Evolutionary conservation across 37 sponge, comb jelly and placozoan species (phyloP).

Genomic region (Geodia barretti): DNA sequence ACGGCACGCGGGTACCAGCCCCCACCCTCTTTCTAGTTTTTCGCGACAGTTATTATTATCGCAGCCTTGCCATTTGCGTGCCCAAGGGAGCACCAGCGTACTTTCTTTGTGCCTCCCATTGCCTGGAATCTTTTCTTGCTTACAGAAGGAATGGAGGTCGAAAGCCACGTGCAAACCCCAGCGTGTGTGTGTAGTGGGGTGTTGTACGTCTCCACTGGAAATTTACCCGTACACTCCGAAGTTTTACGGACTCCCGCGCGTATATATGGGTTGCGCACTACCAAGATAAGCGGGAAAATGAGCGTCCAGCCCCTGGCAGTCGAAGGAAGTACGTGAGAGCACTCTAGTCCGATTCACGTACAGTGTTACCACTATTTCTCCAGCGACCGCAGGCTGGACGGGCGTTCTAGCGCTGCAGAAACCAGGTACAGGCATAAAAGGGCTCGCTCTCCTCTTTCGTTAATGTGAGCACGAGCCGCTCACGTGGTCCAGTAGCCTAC

Average conservation of each 20-base stretch:
- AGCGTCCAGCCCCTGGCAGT: neutral
- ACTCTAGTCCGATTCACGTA: neutral
- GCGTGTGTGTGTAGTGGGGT: neutral
- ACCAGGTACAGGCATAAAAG: slow-evolving; percentile 67
- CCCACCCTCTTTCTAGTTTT: neutral
- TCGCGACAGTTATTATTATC: neutral
- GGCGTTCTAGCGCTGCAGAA: slow-evolving; percentile 36
- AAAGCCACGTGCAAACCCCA: too few relatives aligned
- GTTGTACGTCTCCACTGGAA: neutral
- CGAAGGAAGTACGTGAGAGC: neutral
- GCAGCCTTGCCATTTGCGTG: slow-evolving; percentile 89
- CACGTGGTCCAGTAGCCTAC: slow-evolving; percentile 41
- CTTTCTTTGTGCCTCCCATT: slow-evolving; percentile 74
- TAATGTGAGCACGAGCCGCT: slow-evolving; percentile 52
- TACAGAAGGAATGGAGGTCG: too few relatives aligned
- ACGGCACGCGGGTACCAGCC: neutral
- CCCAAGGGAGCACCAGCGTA: slow-evolving; percentile 92
- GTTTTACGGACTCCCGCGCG: neutral
- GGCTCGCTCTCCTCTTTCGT: slow-evolving; percentile 46
- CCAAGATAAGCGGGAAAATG: neutral
- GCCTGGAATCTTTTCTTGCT: too few relatives aligned
- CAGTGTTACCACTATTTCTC: neutral
- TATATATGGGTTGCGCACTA: neutral
- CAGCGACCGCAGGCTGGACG: slow-evolving; percentile 32
- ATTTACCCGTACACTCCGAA: neutral